phyloP scores from a whole-genome alignment of 1,140 invertebrate genomes.

The Zaprionus taronus region DNA sequence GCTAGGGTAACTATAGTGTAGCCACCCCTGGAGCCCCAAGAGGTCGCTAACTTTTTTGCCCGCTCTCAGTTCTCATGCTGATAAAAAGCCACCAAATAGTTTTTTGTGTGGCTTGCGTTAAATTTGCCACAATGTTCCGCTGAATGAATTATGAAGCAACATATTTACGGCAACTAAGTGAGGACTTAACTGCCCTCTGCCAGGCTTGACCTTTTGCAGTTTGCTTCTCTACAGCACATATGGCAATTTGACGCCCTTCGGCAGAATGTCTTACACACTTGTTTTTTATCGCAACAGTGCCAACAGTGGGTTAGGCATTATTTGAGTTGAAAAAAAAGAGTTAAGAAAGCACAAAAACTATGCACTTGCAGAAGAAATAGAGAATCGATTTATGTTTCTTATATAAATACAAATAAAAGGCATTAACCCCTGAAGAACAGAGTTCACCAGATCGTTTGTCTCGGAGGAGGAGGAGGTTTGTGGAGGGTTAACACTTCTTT shows the following conservation, averaged over 20 bases:
- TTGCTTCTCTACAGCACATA: not conserved
- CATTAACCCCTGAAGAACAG: not conserved
- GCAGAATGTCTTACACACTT: not conserved
- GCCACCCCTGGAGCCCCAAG: not conserved
- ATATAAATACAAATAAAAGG: not conserved
- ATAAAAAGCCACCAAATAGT: constrained; percentile 9
- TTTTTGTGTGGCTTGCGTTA: constrained; percentile 3
- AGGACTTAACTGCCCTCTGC: not conserved
- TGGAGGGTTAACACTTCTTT: too few species aligned
- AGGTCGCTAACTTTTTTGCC: not conserved
- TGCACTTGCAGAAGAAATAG: not conserved
- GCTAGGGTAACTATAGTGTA: not conserved
- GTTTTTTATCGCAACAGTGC: not conserved
- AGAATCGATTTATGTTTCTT: not conserved
- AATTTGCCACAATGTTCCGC: constrained; percentile 12
- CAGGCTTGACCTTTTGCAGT: not conserved
- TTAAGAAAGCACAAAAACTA: not conserved
- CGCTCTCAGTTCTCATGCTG: constrained; percentile 1
- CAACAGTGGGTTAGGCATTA: not conserved
- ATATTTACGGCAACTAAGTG: constrained; percentile 9
- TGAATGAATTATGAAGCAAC: constrained; percentile 9
- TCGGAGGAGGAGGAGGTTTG: too few species aligned
- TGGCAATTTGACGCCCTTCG: constrained; percentile 2
- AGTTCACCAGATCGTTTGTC: too few species aligned
- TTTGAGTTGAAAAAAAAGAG: not conserved